Evolutionary conservation across 2,113 vertebrate genomes (phyloP).

Genomic region (Abramis brama): DNA sequence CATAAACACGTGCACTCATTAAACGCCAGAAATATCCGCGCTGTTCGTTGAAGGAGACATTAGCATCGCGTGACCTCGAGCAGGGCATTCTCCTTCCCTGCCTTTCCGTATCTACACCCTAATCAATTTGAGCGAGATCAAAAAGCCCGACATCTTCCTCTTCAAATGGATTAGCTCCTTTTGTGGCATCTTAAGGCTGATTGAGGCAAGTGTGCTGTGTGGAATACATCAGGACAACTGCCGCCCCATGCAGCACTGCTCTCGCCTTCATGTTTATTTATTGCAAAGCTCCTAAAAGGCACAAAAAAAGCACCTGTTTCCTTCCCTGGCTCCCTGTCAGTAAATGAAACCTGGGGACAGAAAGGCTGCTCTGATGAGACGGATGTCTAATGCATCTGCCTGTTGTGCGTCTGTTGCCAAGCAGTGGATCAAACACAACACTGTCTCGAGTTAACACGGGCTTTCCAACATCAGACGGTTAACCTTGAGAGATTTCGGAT

Average conservation of each 20-base stretch:
- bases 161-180: constrained; percentile 65
- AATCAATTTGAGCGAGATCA: constrained; percentile 64
- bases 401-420: constrained; percentile 47
- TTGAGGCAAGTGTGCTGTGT: constrained; percentile 57
- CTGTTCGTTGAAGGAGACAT: constrained; percentile 43
- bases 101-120: constrained; percentile 53
- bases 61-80: constrained; percentile 62
- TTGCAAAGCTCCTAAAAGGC: constrained; percentile 49
- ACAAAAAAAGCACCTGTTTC: constrained; percentile 50
- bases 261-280: constrained; percentile 66
- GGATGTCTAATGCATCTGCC: constrained; percentile 46
- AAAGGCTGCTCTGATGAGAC: constrained; percentile 51
- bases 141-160: constrained; percentile 56
- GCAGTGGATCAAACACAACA: constrained; percentile 35
- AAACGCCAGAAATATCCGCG: constrained; percentile 30
- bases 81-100: constrained; percentile 36
- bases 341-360: constrained; percentile 49
- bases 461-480: constrained; percentile 45
- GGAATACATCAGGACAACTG: constrained; percentile 56
- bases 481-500: constrained; percentile 45
- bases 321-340: constrained; percentile 47
- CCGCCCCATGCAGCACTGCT: constrained; percentile 38
- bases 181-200: constrained; percentile 63
- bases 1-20: constrained; percentile 8
- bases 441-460: constrained; percentile 43